These are phyloP conservation scores for Barnardius zonarius DNA, from an alignment of 2,113 vertebrate genomes.

Conservation along the genomic window DNA sequence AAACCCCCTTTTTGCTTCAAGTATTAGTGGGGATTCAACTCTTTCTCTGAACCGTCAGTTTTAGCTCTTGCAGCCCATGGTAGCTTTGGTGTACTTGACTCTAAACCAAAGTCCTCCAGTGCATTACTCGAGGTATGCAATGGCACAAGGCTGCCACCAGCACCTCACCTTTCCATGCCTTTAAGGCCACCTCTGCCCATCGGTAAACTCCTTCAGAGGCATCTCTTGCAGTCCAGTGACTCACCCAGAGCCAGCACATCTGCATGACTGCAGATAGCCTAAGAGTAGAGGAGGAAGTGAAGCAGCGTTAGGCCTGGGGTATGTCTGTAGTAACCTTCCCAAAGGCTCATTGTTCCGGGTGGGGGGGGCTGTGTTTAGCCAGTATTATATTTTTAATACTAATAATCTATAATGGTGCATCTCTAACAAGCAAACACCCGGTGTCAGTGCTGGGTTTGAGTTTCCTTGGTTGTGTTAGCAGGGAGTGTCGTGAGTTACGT, in stretches of 20 bases:
- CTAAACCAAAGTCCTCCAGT: accelerated
- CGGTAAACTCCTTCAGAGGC: background rate
- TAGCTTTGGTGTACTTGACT: background rate
- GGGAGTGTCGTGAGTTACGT: background rate
- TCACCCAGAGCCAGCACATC: background rate
- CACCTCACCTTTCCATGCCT: background rate
- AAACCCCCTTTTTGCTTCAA: background rate
- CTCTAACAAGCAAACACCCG: background rate
- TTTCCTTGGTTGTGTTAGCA: background rate
- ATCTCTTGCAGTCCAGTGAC: background rate
- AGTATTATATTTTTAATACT: background rate
- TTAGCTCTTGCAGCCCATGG: background rate
- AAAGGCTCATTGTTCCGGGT: background rate
- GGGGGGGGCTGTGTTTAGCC: background rate
- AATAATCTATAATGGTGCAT: background rate
- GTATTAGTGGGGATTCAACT: background rate
- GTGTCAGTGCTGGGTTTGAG: background rate
- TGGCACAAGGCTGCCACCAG: accelerated
- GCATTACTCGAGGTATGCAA: background rate
- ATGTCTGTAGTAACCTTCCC: background rate
- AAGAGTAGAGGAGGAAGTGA: background rate
- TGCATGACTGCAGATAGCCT: background rate
- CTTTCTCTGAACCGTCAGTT: background rate
- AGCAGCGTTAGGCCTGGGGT: background rate
- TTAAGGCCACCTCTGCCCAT: background rate